These are phyloP conservation scores for Trematomus bernacchii DNA, from an alignment of 2,797 vertebrate species.

Conservation along the genomic window DNA sequence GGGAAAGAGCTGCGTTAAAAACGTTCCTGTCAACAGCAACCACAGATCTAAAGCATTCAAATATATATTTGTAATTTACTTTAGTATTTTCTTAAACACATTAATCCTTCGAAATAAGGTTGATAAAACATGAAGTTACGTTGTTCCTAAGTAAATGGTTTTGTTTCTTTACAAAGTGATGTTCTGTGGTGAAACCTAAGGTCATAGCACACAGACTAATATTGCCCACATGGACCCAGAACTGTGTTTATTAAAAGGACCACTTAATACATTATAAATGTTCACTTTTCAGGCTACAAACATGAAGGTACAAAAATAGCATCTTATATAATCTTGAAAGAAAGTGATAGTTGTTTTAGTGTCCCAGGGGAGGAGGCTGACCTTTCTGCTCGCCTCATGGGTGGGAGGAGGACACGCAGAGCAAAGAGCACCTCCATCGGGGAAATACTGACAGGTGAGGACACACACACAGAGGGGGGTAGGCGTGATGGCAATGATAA, in stretches of 20 bases:
- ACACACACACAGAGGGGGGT: not conserved
- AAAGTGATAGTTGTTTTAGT: constrained; percentile 22
- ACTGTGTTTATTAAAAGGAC: not conserved
- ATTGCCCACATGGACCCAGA: too few species aligned
- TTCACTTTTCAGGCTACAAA: constrained; percentile 23
- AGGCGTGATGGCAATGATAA: not conserved
- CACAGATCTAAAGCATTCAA: not conserved
- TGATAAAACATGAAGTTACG: too few species aligned
- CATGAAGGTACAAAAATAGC: constrained; percentile 51
- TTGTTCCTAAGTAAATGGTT: too few species aligned
- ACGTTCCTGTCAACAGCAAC: not conserved
- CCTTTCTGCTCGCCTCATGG: constrained; percentile 57
- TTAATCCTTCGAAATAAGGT: too few species aligned
- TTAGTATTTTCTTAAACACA: not conserved
- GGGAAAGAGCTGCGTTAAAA: not conserved
- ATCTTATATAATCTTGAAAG: constrained; percentile 55
- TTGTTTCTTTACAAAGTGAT: too few species aligned
- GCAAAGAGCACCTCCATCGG: constrained; percentile 59
- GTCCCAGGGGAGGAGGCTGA: constrained; percentile 58
- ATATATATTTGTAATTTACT: not conserved
- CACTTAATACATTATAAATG: constrained; percentile 7
- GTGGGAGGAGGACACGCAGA: constrained; percentile 46
- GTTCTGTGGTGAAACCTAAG: too few species aligned
- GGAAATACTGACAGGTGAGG: constrained; percentile 12
- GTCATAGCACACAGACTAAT: not conserved